Base-by-base conservation (phyloP, 2,888 invertebrate genomes). In the Willowsia nigromaculata region DNA sequence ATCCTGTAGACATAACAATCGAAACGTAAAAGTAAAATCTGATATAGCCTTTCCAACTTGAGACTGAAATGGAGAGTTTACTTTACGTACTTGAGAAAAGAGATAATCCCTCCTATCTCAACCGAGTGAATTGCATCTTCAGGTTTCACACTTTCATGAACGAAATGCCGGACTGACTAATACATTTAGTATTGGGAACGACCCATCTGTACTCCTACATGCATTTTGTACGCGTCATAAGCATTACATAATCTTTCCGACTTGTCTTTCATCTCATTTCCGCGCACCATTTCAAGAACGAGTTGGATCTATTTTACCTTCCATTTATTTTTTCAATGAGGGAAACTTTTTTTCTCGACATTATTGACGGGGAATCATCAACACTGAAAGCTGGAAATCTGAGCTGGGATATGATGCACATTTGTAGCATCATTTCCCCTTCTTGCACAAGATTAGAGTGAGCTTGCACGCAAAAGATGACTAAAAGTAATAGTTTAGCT, bases 51-150 rank as follows among this genome's bases (percentile, higher is more conserved):
- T 47, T 81, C 5, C 25, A 4, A 9, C 25, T 43, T 43, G 53
- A 15, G 22, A 53, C 18, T 76, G 50, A 76, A 76, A 76, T 15
- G 47, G 76, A 27, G 76, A n/a, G 50, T 25, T 25, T 65, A 30
- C 40, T 27, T 65, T 68, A 50, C 47, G 30, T 50, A 68, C 65
- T 59, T 80, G 59, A 68, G n/a, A 78, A 81, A 65, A 82, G 30
- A 56, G 81, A 81, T 87, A 87, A 71, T 87, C 80, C 13, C 81
- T 76, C 40, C 62, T 47, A 74, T 53, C 33, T 1, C 47, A 76
- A 5, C 43, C 87, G 56, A 40, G 59, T 62, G 81, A 87, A 87
- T 87, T 87, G 82, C 87, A 82, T 87, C 87, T 87, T 87, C 87
- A 82, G 81, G 87, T 87, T 87, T 87, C 87, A 87, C 81, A 87